Conservation (phyloP, 2,113 vertebrate species). For the Cyanoramphus novaezelandiae region DNA sequence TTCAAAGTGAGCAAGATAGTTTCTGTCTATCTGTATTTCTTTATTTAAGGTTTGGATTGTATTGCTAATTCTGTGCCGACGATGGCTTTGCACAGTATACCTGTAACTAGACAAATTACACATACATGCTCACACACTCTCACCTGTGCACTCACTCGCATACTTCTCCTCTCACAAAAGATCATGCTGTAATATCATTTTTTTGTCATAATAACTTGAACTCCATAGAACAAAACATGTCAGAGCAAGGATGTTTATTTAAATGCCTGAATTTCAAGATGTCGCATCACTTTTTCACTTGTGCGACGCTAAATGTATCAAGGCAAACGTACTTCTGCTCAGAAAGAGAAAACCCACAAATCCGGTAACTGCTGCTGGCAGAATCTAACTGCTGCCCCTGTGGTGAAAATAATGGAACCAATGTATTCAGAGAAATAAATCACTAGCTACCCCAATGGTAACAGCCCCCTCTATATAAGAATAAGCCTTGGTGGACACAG, state of each 20-base stretch:
- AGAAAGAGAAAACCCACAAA: neutral
- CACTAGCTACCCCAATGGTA: neutral
- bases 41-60: neutral
- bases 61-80: neutral
- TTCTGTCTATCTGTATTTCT: neutral
- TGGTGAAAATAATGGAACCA: neutral
- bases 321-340: neutral
- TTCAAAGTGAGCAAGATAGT: neutral
- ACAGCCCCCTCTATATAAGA: neutral
- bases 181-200: neutral
- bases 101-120: neutral
- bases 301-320: neutral
- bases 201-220: neutral
- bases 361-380: neutral
- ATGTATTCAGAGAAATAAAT: neutral
- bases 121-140: neutral
- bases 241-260: neutral
- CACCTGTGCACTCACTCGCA: neutral
- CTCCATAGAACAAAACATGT: neutral
- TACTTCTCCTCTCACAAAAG: neutral
- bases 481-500: neutral
- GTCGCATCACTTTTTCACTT: neutral
- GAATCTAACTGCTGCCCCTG: neutral
- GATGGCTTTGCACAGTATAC: neutral
- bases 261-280: neutral